Base-by-base conservation (phyloP, 2,113 vertebrate species). In the Rhinoderma darwinii region DNA sequence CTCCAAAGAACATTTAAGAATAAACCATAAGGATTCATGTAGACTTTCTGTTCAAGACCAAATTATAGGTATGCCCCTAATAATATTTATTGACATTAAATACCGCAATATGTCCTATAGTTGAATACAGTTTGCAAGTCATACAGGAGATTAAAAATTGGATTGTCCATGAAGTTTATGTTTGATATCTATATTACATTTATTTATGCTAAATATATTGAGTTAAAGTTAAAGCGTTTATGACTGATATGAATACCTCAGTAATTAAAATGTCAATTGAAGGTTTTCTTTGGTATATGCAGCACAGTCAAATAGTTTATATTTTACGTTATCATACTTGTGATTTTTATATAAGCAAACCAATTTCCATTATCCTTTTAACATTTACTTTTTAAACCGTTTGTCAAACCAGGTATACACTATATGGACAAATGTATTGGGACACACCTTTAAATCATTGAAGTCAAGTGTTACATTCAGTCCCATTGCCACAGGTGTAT, bases 51-150 rank as follows among this genome's bases (percentile, higher is more conserved):
- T 78, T 54, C 76, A 37, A 32, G 50, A 56, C 32, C 27, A 20
- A 78, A 54, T 37, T 22, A 78, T 78, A 78, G 50, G 32, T 78
- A 54, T 78, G 76, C 25, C 47, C 50, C 76, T 54, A 56, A 37
- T 77, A 77, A 77, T 54, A 78, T 72, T 72, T 22, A 30, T 22
- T 54, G 2, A 56, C 35, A 25, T 78, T 54, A 32, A 22, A 30
- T 30, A 78, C 51, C 22, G 27, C 20, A 51, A 12, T 17, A 22
- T 56, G 18, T 50, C 30, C 30, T 8, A 47, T 44, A 76, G 14
- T 50, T 41, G 43, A 32, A 51, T 78, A 37, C n/a, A 27, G 47
- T 27, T 27, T 76, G 41, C 73, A 76, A 30, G 25, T 11, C 56
- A 68, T 14, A 35, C 20, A 68, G 17, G 32, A 68, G 37, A 41